Base-by-base conservation (phyloP, 2,888 invertebrate species). In the Microdon myrmicae region DNA sequence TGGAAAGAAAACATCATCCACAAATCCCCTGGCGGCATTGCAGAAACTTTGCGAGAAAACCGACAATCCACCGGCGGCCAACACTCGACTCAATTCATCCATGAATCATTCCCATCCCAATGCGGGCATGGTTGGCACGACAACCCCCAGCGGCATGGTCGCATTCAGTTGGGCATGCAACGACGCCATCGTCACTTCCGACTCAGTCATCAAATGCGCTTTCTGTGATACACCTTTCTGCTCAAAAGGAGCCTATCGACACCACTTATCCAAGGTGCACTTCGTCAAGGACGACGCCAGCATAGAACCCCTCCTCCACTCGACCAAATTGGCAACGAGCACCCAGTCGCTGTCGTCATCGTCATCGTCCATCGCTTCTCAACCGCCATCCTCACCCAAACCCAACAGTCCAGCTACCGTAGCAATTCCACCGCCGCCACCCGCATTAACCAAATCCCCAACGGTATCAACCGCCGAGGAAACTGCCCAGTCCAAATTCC, bases 41-140 rank as follows among this genome's bases (percentile, higher is more conserved):
- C 96, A 97, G 77, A 96, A 96, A 79, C 86, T 97, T 16, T 94
- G 96, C 82, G 96, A 96, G 79, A 96, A 94, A 81, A 94, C 95
- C 69, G 95, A 95, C 81, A 68, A 53, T 67, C 73, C 78, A 8
- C 74, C 81, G 4, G 76, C 79, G 9, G 72, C 78, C 1, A 79
- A 75, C 48, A 73, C 78, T 25, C 78, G 78, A 23, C 47, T 35
- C 4, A 48, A 22, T 38, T 43, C 41, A 12, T 41, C 43, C 7
- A 74, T 3, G 45, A 75, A 12, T 71, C 79, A 54, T 32, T 26
- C 56, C 35, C 38, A 48, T 39, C 23, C 35, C 19, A 60, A 45
- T 48, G 72, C 77, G 54, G 59, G 73, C 68, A 81, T 82, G 31
- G 77, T 34, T 77, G n/a, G 78, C 48, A 67, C 78, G 80, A 55